Evolutionary conservation across 1,140 invertebrate species (phyloP).

Genomic region (Ladona fulva): DNA sequence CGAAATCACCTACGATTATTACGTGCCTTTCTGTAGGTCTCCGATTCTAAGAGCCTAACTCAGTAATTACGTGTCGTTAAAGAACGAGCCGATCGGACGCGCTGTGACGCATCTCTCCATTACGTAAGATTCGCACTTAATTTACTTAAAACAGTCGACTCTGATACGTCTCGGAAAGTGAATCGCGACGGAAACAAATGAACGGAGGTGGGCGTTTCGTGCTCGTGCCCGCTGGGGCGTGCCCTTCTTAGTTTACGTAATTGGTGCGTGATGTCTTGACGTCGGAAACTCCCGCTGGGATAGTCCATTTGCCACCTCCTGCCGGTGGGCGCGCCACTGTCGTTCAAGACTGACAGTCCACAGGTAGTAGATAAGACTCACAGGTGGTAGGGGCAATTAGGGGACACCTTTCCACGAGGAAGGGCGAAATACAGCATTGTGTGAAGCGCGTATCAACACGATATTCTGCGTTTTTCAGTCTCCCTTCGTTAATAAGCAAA

Average conservation of each 20-base stretch:
- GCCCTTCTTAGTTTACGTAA: not conserved
- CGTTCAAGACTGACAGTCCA: not conserved
- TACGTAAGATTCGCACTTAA: not conserved
- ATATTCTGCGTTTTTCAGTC: too few species aligned
- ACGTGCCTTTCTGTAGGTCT: too few species aligned
- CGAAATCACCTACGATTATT: too few species aligned
- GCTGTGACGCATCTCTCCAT: not conserved
- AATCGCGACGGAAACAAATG: not conserved
- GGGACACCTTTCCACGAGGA: too few species aligned
- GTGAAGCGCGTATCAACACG: too few species aligned
- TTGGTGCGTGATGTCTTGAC: not conserved
- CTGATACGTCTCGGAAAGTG: not conserved
- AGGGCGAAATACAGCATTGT: too few species aligned
- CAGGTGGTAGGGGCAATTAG: too few species aligned
- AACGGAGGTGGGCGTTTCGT: not conserved
- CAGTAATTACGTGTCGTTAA: too few species aligned
- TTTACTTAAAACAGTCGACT: not conserved
- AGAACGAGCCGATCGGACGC: too few species aligned
- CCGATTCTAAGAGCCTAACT: too few species aligned
- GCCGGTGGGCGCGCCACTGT: not conserved
- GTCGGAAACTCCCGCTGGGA: not conserved
- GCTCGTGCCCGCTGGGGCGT: not conserved
- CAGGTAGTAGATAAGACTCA: not conserved
- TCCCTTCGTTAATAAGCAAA: too few species aligned
- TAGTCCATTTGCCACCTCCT: not conserved